Evolutionary conservation across 2,113 vertebrate species (phyloP), one percentile per base, ranked within the genome.

Genomic region (Myodes glareolus): DNA sequence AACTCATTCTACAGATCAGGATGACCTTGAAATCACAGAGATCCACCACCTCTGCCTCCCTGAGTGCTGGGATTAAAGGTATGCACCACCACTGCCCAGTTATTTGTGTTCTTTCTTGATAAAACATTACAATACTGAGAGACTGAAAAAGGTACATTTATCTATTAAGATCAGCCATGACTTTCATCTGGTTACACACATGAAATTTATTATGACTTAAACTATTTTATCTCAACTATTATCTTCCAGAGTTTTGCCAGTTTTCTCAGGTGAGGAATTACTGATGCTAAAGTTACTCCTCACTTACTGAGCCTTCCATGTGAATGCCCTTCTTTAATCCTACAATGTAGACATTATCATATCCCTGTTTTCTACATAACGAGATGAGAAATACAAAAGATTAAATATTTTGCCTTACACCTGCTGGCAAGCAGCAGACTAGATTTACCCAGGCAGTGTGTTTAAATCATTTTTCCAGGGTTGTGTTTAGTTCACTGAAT

Each of bases 201-300:
- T 95, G 92, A 90, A 14, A 16, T 81, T 45, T 81, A 58, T 29
- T 33, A 19, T 78, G 88, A 90, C 70, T 88, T 92, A n/a, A 61
- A 95, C 65, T 80, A 97, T 95, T 91, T 91, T 85, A 90, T 93
- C 17, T 94, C 75, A 84, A 67, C 7, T 89, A 76, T 55, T 94
- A 88, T 97, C 89, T 97, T 89, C 88, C n/a, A 70, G 95, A n/a
- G 33, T 85, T 96, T 94, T 90, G 39, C 50, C 33, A 93, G 23
- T 6, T 92, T 97, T 97, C 63, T 93, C 42, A 88, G 63, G 9
- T 72, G 63, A 94, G 29, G 45, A 91, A 93, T 97, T 93, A 95
- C 70, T 85, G 58, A 73, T 84, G 78, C 55, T 96, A 97, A 92
- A 88, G 95, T 94, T 84, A 90, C 33, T 50, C 96, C 47, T 75